Conservation (phyloP, 1,140 invertebrate species). For the Trinorchestia longiramus region DNA sequence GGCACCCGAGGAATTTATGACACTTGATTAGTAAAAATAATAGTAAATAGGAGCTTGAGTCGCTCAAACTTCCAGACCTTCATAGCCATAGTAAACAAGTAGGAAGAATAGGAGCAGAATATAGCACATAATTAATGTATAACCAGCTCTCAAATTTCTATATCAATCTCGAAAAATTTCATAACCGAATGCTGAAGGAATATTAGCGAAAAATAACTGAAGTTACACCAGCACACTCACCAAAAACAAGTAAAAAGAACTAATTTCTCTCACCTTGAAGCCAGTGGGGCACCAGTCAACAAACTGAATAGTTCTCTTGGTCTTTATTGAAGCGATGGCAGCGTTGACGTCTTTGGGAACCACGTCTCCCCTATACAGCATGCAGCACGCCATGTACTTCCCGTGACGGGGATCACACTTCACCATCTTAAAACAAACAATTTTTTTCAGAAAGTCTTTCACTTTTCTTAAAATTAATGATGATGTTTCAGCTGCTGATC, state of each 20-base stretch:
- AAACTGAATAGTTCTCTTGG: constrained; percentile 79
- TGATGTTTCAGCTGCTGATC: constrained; percentile 72
- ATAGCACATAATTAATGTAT: no score
- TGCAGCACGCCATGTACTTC: constrained; percentile 91
- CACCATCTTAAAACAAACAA: constrained; percentile 79
- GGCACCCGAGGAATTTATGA: background rate
- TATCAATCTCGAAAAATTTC: background rate
- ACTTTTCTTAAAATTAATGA: background rate
- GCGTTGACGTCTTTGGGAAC: constrained; percentile 86
- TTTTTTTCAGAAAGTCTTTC: constrained; percentile 77
- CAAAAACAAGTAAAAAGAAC: no score
- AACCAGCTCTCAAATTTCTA: background rate
- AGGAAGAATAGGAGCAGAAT: no score
- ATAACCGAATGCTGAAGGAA: background rate
- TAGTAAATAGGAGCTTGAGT: background rate
- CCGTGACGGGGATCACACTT: constrained; percentile 90
- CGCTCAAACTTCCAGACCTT: no score
- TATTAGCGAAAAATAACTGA: background rate
- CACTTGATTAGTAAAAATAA: background rate
- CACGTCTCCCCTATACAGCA: constrained; percentile 83
- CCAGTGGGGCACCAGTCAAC: constrained; percentile 76
- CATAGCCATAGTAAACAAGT: no score
- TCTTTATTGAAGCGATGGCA: constrained; percentile 87
- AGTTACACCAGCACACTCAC: no score
- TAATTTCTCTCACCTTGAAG: constrained; percentile 69